These are phyloP conservation scores for Exephanes ischioxanthus DNA, from an alignment of 2,888 invertebrate species.

Conservation along the genomic window DNA sequence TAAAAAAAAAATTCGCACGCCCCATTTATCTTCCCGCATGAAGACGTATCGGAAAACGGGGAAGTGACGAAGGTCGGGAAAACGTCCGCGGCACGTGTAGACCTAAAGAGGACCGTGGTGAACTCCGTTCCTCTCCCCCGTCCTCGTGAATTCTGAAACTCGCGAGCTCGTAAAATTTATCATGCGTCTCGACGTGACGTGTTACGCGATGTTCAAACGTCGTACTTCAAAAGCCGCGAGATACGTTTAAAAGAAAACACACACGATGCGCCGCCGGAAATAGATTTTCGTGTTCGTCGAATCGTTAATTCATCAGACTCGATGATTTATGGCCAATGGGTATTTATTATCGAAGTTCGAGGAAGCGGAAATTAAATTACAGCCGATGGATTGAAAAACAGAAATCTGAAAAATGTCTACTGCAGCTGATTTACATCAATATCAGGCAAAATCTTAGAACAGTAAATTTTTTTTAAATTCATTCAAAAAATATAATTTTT, in stretches of 20 bases:
- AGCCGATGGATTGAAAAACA: too few species aligned
- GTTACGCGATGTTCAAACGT: slow-evolving; percentile 8
- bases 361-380: too few species aligned
- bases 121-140: not conserved
- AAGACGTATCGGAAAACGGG: not conserved
- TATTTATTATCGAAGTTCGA: not conserved
- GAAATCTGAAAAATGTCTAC: too few species aligned
- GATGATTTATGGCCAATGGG: not conserved
- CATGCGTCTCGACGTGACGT: not conserved
- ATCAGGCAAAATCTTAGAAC: too few species aligned
- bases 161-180: slow-evolving; percentile 10
- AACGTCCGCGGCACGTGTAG: not conserved
- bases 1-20: not conserved
- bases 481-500: too few species aligned
- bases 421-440: too few species aligned
- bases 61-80: not conserved
- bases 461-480: too few species aligned
- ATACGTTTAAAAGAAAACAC: not conserved
- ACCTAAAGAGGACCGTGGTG: not conserved
- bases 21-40: not conserved
- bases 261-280: not conserved
- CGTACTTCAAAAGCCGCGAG: slow-evolving; percentile 7
- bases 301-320: slow-evolving; percentile 6
- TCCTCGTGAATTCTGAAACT: not conserved
- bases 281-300: not conserved